Base-by-base conservation (phyloP, 2,797 vertebrate genomes). In the Sebastes itinus region DNA sequence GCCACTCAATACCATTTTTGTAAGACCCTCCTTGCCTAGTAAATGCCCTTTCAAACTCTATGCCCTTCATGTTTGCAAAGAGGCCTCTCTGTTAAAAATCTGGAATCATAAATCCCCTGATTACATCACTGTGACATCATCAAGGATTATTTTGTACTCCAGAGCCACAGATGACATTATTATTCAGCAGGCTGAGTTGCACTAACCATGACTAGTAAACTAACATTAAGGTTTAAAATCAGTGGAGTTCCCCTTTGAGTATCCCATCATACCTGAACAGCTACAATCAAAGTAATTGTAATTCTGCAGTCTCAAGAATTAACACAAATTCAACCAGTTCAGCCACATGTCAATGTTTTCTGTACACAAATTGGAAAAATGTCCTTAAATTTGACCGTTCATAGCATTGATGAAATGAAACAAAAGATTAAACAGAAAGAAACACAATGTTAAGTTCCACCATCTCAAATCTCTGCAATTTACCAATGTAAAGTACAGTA, bases 121-220 rank as follows among this genome's bases (percentile, higher is more conserved):
- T 27, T 23, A 27, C 13, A 7, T 56, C 55, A 27, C 55, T 58
- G 23, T 14, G 55, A 25, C 55, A 14, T 25, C 55, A 46, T 46
- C 42, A 58, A 16, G 6, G 55, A 16, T 25, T 27, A 25, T 14
- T 58, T 7, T 23, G 54, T 27, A 23, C 55, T 58, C 55, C 6
- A 13, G 55, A 56, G 55, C 55, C 23, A 56, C 55, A 56, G 5
- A 56, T 23, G 54, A 56, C 11, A 3, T 25, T 25, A 3, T 25
- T 25, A 2, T 58, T 0, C 11, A 55, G 0, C 55, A 25, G 54
- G 3, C 54, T 55, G 54, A 23, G 0, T 55, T 12, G 13, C 13
- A 16, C 55, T 1, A 14, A 0, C 23, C 25, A 16, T 27, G 55
- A 16, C 2, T 58, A 58, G 55, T 0, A 27, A 25, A 56, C 22